Conservation (phyloP, 2,888 invertebrate species). For the Andrena bicolor region DNA sequence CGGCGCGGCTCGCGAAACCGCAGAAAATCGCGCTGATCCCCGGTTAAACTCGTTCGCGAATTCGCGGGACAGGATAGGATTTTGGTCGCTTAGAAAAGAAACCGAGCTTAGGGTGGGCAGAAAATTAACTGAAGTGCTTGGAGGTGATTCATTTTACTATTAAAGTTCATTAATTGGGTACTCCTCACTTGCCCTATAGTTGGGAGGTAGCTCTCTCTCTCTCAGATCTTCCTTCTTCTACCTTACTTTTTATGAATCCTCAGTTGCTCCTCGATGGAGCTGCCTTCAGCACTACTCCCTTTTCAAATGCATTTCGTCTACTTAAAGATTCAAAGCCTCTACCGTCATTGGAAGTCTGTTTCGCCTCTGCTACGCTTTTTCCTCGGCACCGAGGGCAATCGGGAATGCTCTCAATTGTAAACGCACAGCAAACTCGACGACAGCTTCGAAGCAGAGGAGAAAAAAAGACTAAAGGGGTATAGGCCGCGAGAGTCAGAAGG, state of each 20-base stretch:
- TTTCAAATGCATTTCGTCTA: conserved; percentile 12
- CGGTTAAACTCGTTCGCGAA: conserved; percentile 38
- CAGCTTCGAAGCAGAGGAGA: neutral
- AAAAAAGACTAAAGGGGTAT: neutral
- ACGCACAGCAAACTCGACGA: conserved; percentile 28
- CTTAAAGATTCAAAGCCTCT: conserved; percentile 38
- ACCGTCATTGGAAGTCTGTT: conserved; percentile 3
- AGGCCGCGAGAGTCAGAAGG: conserved; percentile 2
- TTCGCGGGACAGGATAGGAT: conserved; percentile 22
- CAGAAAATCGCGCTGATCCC: conserved; percentile 44
- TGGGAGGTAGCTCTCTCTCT: too few species aligned
- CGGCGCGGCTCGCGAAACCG: conserved; percentile 45
- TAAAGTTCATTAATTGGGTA: too few species aligned
- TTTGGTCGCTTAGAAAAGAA: conserved; percentile 6
- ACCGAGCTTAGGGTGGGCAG: neutral
- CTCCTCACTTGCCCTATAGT: too few species aligned
- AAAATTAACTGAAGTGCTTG: too few species aligned
- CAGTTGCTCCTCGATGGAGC: neutral
- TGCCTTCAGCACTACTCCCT: neutral
- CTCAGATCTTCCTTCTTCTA: too few species aligned
- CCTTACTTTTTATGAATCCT: neutral
- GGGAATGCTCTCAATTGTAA: conserved; percentile 17
- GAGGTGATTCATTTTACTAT: too few species aligned
- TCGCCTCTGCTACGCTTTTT: neutral
- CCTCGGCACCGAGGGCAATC: conserved; percentile 12